Conservation (phyloP, 2,888 invertebrate genomes). For the Shargacucullia verbasci region DNA sequence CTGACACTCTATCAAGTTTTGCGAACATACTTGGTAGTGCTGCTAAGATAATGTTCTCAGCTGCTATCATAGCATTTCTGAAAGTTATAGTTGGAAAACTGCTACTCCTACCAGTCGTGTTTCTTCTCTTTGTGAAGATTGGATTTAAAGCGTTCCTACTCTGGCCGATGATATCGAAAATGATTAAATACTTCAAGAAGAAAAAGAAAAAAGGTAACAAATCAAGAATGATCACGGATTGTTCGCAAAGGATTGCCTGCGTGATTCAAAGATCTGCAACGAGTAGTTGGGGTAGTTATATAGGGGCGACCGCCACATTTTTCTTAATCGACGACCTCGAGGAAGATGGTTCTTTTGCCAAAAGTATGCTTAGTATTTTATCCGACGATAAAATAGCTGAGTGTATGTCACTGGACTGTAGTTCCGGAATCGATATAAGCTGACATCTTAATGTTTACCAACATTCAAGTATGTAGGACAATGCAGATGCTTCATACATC, state of each 20-base stretch:
- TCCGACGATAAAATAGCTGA: conserved; percentile 83
- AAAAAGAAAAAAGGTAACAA: conserved; percentile 80
- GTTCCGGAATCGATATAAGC: conserved; percentile 83
- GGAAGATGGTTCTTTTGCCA: conserved; percentile 77
- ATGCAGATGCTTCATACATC: conserved; percentile 58
- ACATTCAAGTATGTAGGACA: conserved; percentile 71
- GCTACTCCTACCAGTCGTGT: conserved; percentile 76
- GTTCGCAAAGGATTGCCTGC: conserved; percentile 81
- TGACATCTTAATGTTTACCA: conserved; percentile 76
- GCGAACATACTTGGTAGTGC: conserved; percentile 82
- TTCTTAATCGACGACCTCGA: conserved; percentile 80
- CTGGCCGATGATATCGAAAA: conserved; percentile 84
- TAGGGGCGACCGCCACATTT: conserved; percentile 82
- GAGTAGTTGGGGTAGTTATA: conserved; percentile 75
- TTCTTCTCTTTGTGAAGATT: conserved; percentile 79
- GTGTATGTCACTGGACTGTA: conserved; percentile 85
- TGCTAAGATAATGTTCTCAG: conserved; percentile 84
- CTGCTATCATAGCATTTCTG: conserved; percentile 77
- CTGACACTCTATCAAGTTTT: conserved; percentile 78
- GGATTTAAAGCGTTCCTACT: conserved; percentile 80
- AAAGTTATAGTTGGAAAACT: conserved; percentile 82
- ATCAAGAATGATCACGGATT: conserved; percentile 78
- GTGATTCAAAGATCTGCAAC: conserved; percentile 75
- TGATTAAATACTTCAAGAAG: conserved; percentile 82
- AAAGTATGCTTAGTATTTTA: conserved; percentile 79